phyloP scores from a whole-genome alignment of 1,140 invertebrate genomes.

The Pseudomyrmex concolor region DNA sequence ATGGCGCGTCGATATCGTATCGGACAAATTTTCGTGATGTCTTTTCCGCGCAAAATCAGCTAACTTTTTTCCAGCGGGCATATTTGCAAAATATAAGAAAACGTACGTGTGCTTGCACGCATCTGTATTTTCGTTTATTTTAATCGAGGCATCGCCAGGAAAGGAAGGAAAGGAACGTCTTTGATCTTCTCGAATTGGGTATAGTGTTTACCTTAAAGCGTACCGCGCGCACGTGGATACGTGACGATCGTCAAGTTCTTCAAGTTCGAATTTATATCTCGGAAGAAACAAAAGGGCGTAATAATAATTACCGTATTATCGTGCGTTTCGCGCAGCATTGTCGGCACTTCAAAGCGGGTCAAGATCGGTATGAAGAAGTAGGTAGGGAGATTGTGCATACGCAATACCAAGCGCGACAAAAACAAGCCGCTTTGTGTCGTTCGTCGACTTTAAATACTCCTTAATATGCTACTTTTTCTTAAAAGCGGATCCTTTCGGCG shows the following conservation, averaged over 20 bases:
- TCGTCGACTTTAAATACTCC: slow-evolving; percentile 70
- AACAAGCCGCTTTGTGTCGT: slow-evolving; percentile 62
- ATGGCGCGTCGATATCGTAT: slow-evolving; percentile 27
- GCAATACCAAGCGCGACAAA: slow-evolving; percentile 49
- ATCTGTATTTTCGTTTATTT: not conserved
- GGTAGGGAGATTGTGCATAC: slow-evolving; percentile 72
- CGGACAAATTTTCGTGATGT: not conserved
- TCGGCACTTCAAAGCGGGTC: slow-evolving; percentile 49
- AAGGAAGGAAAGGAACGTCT: not conserved
- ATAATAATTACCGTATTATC: slow-evolving; percentile 67
- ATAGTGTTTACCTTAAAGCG: slow-evolving; percentile 36
- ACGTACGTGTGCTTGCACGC: too few relatives aligned
- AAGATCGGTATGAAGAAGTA: slow-evolving; percentile 66
- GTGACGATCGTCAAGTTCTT: slow-evolving; percentile 28
- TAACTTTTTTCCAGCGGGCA: not conserved
- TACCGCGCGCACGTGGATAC: not conserved
- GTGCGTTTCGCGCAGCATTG: slow-evolving; percentile 52
- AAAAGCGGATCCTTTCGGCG: slow-evolving; percentile 54
- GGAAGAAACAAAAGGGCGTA: not conserved
- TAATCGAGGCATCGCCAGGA: not conserved
- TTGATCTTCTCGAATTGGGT: slow-evolving; percentile 1
- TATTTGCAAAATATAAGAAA: not conserved
- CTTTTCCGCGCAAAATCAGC: not conserved
- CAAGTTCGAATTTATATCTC: slow-evolving; percentile 6
- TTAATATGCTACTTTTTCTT: slow-evolving; percentile 74